These are phyloP conservation scores for Catamblyrhynchus diadema DNA, from an alignment of 2,797 vertebrate genomes.

Conservation along the genomic window DNA sequence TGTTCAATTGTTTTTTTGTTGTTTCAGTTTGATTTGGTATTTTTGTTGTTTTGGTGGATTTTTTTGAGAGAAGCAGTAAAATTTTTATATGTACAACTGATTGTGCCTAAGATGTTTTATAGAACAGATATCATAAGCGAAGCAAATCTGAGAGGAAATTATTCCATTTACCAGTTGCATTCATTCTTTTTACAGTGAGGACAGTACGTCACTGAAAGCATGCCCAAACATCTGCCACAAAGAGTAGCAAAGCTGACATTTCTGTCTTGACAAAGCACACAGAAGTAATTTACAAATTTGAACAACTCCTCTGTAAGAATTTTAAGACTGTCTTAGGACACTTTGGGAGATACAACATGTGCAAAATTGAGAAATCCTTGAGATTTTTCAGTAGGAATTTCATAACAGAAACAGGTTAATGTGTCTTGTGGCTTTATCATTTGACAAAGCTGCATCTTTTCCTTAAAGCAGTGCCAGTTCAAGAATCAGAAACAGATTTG, in stretches of 20 bases:
- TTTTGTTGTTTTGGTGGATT: background rate
- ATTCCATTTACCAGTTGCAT: background rate
- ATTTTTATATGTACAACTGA: background rate
- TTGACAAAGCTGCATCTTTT: background rate
- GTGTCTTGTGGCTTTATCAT: slow-evolving; percentile 17
- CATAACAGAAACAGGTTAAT: background rate
- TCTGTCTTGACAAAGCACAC: background rate
- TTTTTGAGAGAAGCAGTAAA: background rate
- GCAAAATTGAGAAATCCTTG: background rate
- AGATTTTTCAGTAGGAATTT: background rate
- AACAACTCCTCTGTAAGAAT: background rate
- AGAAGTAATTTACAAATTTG: background rate
- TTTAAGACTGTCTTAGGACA: background rate
- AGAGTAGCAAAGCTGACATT: background rate
- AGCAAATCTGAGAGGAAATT: background rate
- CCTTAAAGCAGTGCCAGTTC: background rate
- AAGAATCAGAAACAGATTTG: background rate
- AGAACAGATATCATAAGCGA: background rate
- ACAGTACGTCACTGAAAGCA: background rate
- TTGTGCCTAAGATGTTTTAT: background rate
- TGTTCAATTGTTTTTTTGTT: fast-evolving
- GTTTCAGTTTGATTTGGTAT: background rate
- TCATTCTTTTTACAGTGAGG: background rate
- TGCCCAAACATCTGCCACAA: background rate
- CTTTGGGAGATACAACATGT: background rate